A percentile compares a stretch with the other conserved stretches of the same genome.
These are phyloP conservation scores for Coluber constrictor DNA, from an alignment of 2,797 vertebrate genomes.

Conservation along the genomic window DNA sequence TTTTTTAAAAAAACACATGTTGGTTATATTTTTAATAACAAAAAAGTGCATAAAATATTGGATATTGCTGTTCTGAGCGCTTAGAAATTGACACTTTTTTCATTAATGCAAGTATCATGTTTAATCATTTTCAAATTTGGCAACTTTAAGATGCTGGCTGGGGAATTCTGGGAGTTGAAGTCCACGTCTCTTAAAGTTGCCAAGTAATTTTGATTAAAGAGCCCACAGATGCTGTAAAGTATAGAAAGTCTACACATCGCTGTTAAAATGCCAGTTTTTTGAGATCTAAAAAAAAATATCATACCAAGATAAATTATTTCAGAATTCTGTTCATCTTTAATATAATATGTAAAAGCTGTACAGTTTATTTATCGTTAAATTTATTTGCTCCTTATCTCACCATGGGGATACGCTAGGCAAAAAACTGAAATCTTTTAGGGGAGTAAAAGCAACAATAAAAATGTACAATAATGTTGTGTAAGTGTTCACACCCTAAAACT, in stretches of 20 bases:
- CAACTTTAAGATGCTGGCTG: background rate
- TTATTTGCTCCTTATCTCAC: background rate
- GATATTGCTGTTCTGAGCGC: background rate
- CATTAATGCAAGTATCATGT: background rate
- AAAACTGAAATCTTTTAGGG: background rate
- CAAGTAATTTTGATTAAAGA: background rate
- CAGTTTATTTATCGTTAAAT: background rate
- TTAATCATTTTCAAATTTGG: background rate
- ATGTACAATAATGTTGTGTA: background rate
- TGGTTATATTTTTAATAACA: background rate
- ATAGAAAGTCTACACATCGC: background rate
- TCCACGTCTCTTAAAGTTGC: background rate
- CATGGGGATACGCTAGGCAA: background rate
- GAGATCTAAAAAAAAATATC: background rate
- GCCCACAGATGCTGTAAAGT: background rate
- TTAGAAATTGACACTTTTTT: background rate
- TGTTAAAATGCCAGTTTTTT: background rate
- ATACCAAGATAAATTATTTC: background rate
- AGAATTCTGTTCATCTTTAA: background rate
- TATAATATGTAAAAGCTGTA: background rate
- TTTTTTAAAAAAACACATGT: background rate
- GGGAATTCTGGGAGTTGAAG: background rate
- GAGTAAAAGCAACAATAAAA: background rate
- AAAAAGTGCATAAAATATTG: background rate
- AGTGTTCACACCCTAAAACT: background rate